Conservation (phyloP, 2,888 invertebrate genomes). For the Notocelia uddmanniana region DNA sequence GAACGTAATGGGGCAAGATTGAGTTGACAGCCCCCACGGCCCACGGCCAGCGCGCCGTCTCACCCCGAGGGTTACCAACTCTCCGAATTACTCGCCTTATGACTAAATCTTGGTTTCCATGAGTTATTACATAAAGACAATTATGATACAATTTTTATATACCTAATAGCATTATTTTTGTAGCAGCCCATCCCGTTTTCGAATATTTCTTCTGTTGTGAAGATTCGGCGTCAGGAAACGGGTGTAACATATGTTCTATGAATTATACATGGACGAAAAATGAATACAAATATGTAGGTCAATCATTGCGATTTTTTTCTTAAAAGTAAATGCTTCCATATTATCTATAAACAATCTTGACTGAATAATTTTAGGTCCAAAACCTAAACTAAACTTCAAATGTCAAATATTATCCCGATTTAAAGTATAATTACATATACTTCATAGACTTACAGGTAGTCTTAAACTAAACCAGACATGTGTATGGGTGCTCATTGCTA, state of each 20-base stretch:
- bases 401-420: not conserved
- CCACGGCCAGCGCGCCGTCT: constrained; percentile 57
- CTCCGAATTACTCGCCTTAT: constrained; percentile 32
- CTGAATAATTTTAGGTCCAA: not conserved
- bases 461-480: too few species aligned
- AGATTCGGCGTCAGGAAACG: not conserved
- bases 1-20: constrained; percentile 86
- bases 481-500: not conserved
- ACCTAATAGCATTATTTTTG: not conserved
- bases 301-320: too few species aligned
- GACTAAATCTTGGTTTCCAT: constrained; percentile 20
- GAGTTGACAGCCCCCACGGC: constrained; percentile 78
- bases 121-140: not conserved
- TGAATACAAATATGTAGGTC: too few species aligned
- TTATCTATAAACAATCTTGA: not conserved
- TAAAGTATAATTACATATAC: not conserved
- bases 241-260: not conserved
- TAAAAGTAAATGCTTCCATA: too few species aligned
- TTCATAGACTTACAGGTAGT: not conserved
- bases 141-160: not conserved
- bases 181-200: not conserved
- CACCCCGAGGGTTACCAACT: constrained; percentile 42
- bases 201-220: not conserved
- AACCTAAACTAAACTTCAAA: not conserved
- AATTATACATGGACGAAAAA: too few species aligned